Conservation (phyloP, 23 tunicate genomes). For the Clavelina lepadiformis region DNA sequence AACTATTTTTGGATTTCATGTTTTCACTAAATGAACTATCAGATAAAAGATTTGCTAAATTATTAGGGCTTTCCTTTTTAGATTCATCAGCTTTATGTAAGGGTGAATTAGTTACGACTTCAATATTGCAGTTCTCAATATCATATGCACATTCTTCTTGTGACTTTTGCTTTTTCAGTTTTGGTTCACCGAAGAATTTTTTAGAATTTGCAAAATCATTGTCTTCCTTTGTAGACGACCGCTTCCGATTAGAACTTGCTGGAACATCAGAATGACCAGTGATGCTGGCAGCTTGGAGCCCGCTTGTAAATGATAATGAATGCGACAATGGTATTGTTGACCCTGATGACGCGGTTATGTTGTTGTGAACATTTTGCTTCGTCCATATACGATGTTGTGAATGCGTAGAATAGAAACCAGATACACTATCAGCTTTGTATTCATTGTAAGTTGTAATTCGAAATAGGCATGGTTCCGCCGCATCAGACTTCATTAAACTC, state of each 20-base stretch:
- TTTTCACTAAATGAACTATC: no score
- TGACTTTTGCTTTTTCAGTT: conserved; percentile 28
- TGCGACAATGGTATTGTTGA: background rate
- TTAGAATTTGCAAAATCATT: background rate
- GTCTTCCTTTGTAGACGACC: background rate
- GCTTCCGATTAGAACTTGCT: background rate
- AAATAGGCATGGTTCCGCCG: conserved; percentile 14
- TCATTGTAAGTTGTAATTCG: conserved; percentile 37
- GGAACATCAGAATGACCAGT: background rate
- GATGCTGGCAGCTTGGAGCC: conserved; percentile 7
- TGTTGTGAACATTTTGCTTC: no score
- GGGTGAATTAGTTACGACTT: no score
- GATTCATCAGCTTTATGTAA: no score
- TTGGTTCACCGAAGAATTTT: conserved; percentile 23
- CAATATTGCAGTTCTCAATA: no score
- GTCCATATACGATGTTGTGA: conserved; percentile 2
- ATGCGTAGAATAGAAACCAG: no score
- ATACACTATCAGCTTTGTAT: conserved; percentile 43
- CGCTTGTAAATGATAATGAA: background rate
- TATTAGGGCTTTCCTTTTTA: no score
- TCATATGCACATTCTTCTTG: conserved; percentile 17
- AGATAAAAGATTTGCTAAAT: no score
- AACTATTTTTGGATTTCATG: no score
- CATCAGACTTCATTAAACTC: conserved; percentile 27
- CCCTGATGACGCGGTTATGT: no score